phyloP scores from a whole-genome alignment of 2,113 vertebrate genomes.

The Ellobius talpinus region DNA sequence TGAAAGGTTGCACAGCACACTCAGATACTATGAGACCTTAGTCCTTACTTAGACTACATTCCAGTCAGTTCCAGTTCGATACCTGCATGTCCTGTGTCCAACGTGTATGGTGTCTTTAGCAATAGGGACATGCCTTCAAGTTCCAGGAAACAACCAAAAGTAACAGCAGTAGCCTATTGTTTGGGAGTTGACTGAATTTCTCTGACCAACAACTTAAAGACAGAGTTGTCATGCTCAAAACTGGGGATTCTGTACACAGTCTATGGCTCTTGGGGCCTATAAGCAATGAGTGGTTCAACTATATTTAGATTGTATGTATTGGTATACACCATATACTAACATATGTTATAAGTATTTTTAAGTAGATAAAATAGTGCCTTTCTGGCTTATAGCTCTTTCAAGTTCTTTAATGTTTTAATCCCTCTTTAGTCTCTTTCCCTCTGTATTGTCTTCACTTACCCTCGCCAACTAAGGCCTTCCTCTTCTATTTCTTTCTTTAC shows the following conservation, averaged over 20 bases:
- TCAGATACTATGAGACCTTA: not conserved
- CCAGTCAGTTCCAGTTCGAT: not conserved
- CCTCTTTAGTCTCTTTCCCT: not conserved
- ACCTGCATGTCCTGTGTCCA: not conserved
- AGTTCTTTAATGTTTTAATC: not conserved
- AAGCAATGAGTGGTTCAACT: not conserved
- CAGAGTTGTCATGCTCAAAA: not conserved
- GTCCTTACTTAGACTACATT: not conserved
- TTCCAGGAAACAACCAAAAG: not conserved
- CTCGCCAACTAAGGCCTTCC: not conserved
- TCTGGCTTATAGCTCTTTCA: not conserved
- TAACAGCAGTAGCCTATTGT: not conserved
- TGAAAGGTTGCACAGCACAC: not conserved
- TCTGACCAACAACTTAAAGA: not conserved
- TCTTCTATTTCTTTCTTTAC: not conserved
- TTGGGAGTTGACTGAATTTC: not conserved
- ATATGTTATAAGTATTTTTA: not conserved
- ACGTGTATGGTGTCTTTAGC: not conserved
- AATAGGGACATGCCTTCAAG: not conserved
- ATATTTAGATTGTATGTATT: not conserved
- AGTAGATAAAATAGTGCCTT: not conserved
- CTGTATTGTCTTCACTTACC: not conserved
- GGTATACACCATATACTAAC: not conserved
- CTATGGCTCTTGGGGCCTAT: not conserved
- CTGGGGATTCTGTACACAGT: not conserved